These are phyloP conservation scores for Cassiopea andromeda DNA, from an alignment of 30 jellyfish, hydroid and myxozoan genomes.

Conservation along the genomic window DNA sequence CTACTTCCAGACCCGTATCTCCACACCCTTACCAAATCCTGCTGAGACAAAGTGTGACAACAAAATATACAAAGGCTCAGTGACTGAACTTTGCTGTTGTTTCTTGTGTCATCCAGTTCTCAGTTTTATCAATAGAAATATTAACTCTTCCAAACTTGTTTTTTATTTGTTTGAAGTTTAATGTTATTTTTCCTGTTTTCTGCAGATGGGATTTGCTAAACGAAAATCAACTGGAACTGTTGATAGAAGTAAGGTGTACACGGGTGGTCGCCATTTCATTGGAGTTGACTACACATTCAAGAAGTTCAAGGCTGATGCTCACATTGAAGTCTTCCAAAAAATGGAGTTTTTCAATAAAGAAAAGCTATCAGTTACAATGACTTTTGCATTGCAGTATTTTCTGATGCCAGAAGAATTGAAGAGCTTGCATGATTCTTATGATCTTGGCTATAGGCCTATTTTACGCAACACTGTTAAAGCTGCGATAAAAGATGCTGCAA, in stretches of 20 bases:
- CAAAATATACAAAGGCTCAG: too few relatives aligned
- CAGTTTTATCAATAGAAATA: too few relatives aligned
- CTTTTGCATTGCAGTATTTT: conserved; percentile 60
- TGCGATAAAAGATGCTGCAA: conserved; percentile 69
- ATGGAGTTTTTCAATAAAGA: conserved; percentile 66
- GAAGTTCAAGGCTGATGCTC: conserved; percentile 70
- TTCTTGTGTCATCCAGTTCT: too few relatives aligned
- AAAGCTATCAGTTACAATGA: conserved; percentile 65
- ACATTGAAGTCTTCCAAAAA: conserved; percentile 50
- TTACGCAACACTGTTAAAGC: conserved; percentile 58
- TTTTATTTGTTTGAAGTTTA: too few relatives aligned
- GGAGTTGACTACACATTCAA: conserved; percentile 74
- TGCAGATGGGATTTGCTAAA: conserved; percentile 76
- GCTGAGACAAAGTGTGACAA: too few relatives aligned
- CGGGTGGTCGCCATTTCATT: conserved; percentile 68
- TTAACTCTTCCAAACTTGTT: too few relatives aligned
- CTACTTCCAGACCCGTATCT: too few relatives aligned
- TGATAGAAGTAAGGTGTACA: conserved; percentile 64
- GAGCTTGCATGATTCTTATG: conserved; percentile 71
- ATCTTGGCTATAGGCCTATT: conserved; percentile 68
- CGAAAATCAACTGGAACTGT: conserved; percentile 71
- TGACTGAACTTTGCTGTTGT: too few relatives aligned
- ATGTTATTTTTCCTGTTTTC: neutral
- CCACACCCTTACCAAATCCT: too few relatives aligned
- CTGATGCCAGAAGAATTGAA: conserved; percentile 71